phyloP scores from a whole-genome alignment of 1,140 invertebrate species.

The Caenorhabditis remanei region DNA sequence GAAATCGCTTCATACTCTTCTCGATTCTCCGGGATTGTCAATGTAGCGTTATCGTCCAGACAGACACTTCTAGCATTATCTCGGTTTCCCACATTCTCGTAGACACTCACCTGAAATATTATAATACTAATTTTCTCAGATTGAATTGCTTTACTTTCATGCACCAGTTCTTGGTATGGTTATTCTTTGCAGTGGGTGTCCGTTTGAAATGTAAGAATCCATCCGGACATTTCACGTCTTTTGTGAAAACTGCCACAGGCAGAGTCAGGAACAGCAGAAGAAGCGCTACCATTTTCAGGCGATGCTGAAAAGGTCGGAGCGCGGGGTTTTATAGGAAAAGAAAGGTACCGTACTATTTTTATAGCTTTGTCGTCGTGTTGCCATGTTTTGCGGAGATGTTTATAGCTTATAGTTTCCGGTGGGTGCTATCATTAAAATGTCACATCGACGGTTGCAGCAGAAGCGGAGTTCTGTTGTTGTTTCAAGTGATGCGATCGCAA shows the following conservation, averaged over 20 bases:
- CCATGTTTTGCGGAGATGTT: no score
- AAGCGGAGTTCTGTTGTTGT: no score
- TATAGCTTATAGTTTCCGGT: no score
- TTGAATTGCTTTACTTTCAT: not conserved
- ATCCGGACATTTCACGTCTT: not conserved
- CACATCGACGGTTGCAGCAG: no score
- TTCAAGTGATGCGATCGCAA: no score
- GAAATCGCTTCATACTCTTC: not conserved
- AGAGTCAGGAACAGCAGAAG: not conserved
- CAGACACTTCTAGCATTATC: not conserved
- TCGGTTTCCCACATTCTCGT: not conserved
- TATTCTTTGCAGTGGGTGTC: not conserved
- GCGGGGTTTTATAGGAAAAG: not conserved
- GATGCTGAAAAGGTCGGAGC: not conserved
- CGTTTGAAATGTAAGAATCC: not conserved
- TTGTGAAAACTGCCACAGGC: not conserved
- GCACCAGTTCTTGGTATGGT: slow-evolving; percentile 1
- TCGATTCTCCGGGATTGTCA: not conserved
- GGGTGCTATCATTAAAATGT: no score
- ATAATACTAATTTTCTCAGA: not conserved
- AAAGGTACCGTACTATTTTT: no score
- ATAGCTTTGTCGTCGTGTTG: no score
- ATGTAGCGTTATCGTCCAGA: not conserved
- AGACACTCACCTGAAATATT: not conserved
- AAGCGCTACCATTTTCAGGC: not conserved